These are phyloP conservation scores for Agrotis exclamationis DNA, from an alignment of 2,888 invertebrate species.

Conservation along the genomic window DNA sequence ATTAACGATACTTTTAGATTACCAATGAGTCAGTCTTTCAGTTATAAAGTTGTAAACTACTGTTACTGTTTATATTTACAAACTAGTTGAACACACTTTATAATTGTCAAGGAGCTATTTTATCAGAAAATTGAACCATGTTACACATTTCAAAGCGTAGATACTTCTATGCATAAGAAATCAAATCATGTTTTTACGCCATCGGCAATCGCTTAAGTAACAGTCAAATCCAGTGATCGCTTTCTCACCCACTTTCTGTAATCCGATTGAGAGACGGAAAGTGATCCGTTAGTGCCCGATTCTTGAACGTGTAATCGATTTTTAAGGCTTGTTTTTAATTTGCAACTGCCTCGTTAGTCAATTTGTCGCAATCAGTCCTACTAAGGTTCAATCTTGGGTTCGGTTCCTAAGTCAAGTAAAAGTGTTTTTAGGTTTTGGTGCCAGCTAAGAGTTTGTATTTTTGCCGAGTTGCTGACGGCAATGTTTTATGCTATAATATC, in stretches of 20 bases:
- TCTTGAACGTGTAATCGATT: slow-evolving; percentile 10
- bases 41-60: too few species aligned
- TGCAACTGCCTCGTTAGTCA: background rate
- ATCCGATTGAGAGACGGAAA: slow-evolving; percentile 17
- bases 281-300: slow-evolving; percentile 7
- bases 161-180: background rate
- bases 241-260: slow-evolving; percentile 1
- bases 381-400: background rate
- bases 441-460: background rate
- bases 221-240: background rate
- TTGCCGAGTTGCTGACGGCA: background rate
- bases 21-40: too few species aligned
- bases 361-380: background rate
- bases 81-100: background rate
- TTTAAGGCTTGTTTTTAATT: background rate
- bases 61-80: too few species aligned
- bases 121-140: background rate
- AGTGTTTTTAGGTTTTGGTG: background rate
- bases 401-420: background rate
- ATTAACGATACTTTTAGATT: too few species aligned
- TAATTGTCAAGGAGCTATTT: background rate
- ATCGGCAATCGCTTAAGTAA: background rate
- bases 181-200: background rate
- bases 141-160: background rate
- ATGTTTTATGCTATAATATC: too few species aligned